phyloP scores from a whole-genome alignment of 2,113 vertebrate genomes.

The Raja brachyura region DNA sequence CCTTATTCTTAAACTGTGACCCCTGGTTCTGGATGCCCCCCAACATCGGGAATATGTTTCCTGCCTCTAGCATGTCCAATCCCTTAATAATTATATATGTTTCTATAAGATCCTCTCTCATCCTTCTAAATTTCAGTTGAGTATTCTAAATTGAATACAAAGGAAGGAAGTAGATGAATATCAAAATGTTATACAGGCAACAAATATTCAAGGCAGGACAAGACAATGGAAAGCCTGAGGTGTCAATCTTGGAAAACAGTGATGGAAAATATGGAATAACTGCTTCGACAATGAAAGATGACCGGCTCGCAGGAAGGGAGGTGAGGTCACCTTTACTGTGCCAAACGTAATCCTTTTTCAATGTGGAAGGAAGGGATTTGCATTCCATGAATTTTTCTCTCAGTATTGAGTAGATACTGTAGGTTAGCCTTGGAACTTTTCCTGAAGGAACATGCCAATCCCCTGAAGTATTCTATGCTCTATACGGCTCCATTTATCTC shows the following conservation, averaged over 20 bases:
- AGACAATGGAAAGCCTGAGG: neutral
- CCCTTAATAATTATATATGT: no score
- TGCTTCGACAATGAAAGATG: neutral
- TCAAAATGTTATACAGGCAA: neutral
- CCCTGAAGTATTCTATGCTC: neutral
- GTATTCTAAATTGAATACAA: no score
- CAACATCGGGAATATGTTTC: no score
- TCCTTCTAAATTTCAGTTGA: no score
- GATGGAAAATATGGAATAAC: neutral
- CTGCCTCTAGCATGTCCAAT: no score
- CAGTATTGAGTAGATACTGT: neutral
- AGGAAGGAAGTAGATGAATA: neutral
- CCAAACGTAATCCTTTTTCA: neutral
- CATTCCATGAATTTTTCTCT: neutral
- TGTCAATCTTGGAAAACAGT: neutral
- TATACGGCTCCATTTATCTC: neutral
- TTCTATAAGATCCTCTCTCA: no score
- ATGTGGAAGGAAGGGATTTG: neutral
- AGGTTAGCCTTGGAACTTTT: neutral
- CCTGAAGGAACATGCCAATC: no score
- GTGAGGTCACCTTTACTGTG: neutral
- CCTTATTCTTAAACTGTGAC: no score
- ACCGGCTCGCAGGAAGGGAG: neutral
- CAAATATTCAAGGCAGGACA: neutral
- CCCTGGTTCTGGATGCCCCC: no score